phyloP scores from a whole-genome alignment of 2,113 vertebrate species.

The Spea bombifrons region DNA sequence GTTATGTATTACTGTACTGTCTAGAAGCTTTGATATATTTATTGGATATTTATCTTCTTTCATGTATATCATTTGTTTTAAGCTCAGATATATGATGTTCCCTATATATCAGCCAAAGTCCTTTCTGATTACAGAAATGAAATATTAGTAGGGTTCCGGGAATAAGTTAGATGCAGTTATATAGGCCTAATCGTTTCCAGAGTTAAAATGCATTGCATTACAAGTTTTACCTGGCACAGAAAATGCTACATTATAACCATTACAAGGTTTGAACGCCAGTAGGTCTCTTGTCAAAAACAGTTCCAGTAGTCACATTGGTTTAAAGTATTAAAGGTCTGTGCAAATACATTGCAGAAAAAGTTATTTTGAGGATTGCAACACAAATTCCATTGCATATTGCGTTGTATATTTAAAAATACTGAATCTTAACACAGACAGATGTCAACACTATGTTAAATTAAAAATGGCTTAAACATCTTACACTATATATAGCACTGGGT shows the following conservation, averaged over 20 bases:
- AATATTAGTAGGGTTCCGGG: slow-evolving; percentile 24
- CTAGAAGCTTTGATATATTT: background rate
- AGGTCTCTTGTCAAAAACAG: slow-evolving; percentile 8
- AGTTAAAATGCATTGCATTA: slow-evolving; percentile 45
- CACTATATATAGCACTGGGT: no score
- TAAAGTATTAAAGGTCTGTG: slow-evolving; percentile 3
- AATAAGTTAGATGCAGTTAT: slow-evolving; percentile 40
- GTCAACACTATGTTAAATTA: no score
- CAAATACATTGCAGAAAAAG: background rate
- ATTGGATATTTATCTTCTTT: background rate
- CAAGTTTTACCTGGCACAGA: slow-evolving; percentile 42
- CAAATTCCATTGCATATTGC: background rate
- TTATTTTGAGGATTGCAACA: background rate
- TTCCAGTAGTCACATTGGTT: background rate
- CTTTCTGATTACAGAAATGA: slow-evolving; percentile 28
- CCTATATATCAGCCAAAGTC: background rate
- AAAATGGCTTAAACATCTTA: no score
- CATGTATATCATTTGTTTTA: slow-evolving; percentile 13
- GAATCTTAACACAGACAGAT: no score
- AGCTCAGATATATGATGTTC: slow-evolving; percentile 6
- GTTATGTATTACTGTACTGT: background rate
- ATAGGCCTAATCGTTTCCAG: slow-evolving; percentile 34
- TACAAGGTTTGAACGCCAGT: slow-evolving; percentile 18
- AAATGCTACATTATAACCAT: slow-evolving; percentile 44
- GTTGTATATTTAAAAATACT: no score